A percentile compares a stretch with the other conserved stretches of the same genome.
These are phyloP conservation scores for Diorhabda carinulata DNA, from an alignment of 1,140 invertebrate genomes.

Conservation along the genomic window DNA sequence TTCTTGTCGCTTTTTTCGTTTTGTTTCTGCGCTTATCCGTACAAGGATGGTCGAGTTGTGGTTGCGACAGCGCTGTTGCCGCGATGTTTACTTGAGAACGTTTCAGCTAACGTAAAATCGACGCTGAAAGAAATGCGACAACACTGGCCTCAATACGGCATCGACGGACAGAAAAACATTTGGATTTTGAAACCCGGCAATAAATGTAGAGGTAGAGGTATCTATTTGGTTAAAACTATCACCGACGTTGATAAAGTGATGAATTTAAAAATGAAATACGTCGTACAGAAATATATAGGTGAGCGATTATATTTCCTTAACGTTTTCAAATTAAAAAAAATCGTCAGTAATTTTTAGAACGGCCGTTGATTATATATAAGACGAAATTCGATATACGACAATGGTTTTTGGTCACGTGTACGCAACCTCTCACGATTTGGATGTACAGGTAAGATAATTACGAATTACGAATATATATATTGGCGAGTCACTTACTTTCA, in stretches of 20 bases:
- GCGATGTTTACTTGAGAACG: not conserved
- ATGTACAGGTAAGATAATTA: constrained; percentile 68
- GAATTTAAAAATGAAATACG: constrained; percentile 63
- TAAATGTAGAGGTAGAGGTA: constrained; percentile 86
- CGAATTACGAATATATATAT: too few relatives aligned
- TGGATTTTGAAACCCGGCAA: constrained; percentile 96
- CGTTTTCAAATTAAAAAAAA: constrained; percentile 24
- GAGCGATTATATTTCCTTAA: constrained; percentile 24
- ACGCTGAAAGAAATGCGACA: constrained; percentile 54
- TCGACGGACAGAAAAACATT: constrained; percentile 81
- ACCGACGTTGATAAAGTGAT: constrained; percentile 78
- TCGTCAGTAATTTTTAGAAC: constrained; percentile 58
- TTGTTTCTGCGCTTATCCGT: too few relatives aligned
- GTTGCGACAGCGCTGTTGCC: too few relatives aligned
- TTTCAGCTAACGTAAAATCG: constrained; percentile 43
- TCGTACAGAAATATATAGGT: constrained; percentile 96
- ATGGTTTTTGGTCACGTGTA: constrained; percentile 89
- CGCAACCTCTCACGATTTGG: constrained; percentile 88
- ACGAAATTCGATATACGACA: constrained; percentile 93
- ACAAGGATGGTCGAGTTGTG: too few relatives aligned
- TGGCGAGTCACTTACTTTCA: too few relatives aligned
- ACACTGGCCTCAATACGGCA: constrained; percentile 75
- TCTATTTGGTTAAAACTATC: constrained; percentile 79
- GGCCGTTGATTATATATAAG: constrained; percentile 78
- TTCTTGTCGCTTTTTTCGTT: too few relatives aligned